Conservation (phyloP, 2,797 vertebrate genomes). For the Poecilia velifera region DNA sequence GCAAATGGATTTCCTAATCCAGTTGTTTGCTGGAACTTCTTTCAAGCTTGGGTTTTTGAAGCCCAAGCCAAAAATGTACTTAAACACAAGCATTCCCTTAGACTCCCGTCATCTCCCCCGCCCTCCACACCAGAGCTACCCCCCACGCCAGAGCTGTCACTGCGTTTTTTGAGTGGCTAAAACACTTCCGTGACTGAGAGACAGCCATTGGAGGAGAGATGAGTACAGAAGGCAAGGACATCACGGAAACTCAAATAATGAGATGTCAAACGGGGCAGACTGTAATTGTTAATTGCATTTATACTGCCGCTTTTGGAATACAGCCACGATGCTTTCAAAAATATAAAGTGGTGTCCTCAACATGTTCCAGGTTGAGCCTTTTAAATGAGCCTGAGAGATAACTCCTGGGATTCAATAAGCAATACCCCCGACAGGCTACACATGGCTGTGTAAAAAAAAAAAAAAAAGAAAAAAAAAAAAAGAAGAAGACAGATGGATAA, state of each 20-base stretch:
- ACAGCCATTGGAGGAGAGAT: conserved; percentile 23
- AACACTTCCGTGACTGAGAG: conserved; percentile 48
- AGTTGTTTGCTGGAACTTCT: conserved; percentile 75
- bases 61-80: conserved; percentile 77
- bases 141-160: conserved; percentile 46
- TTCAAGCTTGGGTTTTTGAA: conserved; percentile 72
- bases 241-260: conserved; percentile 78
- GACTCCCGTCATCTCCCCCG: conserved; percentile 53
- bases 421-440: conserved; percentile 23
- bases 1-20: conserved; percentile 82
- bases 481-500: conserved; percentile 38
- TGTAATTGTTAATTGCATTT: conserved; percentile 82
- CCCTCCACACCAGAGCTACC: background rate
- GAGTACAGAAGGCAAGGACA: conserved; percentile 67
- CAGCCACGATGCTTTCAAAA: conserved; percentile 78
- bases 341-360: conserved; percentile 79
- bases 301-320: conserved; percentile 74
- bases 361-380: conserved; percentile 70
- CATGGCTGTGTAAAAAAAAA: conserved; percentile 28
- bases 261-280: conserved; percentile 76
- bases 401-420: conserved; percentile 67
- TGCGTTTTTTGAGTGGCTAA: conserved; percentile 61
- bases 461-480: conserved; percentile 30
- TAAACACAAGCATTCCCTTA: conserved; percentile 64
- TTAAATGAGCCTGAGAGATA: conserved; percentile 66